phyloP scores from a whole-genome alignment of 2,888 invertebrate genomes.

The Lapara coniferarum region DNA sequence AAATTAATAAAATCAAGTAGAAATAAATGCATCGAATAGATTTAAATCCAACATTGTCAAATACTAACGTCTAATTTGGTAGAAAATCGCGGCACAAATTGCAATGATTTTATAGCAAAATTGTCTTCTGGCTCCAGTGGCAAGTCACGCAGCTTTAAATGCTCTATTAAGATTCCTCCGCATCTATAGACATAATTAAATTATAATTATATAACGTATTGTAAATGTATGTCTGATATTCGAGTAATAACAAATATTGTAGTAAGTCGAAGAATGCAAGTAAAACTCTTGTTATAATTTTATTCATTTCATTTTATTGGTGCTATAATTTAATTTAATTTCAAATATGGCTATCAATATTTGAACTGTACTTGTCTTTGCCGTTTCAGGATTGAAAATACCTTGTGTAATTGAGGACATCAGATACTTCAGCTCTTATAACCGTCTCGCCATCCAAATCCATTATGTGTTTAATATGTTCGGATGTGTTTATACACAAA shows the following conservation, averaged over 20 bases:
- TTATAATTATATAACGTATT: too few species aligned
- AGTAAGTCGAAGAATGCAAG: too few species aligned
- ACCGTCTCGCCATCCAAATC: background rate
- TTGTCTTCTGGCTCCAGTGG: background rate
- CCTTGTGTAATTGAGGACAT: conserved; percentile 28
- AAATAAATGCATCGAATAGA: too few species aligned
- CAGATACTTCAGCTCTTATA: conserved; percentile 23
- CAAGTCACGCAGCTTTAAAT: conserved; percentile 29
- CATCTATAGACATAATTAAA: conserved; percentile 33
- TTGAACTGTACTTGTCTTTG: too few species aligned
- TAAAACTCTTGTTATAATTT: too few species aligned
- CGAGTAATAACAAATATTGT: too few species aligned
- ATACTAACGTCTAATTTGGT: conserved; percentile 1
- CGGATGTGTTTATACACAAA: conserved; percentile 40
- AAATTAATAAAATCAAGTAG: background rate
- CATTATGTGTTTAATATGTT: conserved; percentile 26
- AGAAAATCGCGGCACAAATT: background rate
- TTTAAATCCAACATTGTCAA: background rate
- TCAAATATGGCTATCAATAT: too few species aligned
- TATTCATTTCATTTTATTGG: too few species aligned
- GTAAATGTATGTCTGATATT: too few species aligned
- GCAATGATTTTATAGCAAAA: background rate
- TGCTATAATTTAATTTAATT: too few species aligned
- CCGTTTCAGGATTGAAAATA: background rate
- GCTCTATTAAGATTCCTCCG: conserved; percentile 34